Conservation (phyloP, 2,797 vertebrate species). For the Tachyglossus aculeatus region DNA sequence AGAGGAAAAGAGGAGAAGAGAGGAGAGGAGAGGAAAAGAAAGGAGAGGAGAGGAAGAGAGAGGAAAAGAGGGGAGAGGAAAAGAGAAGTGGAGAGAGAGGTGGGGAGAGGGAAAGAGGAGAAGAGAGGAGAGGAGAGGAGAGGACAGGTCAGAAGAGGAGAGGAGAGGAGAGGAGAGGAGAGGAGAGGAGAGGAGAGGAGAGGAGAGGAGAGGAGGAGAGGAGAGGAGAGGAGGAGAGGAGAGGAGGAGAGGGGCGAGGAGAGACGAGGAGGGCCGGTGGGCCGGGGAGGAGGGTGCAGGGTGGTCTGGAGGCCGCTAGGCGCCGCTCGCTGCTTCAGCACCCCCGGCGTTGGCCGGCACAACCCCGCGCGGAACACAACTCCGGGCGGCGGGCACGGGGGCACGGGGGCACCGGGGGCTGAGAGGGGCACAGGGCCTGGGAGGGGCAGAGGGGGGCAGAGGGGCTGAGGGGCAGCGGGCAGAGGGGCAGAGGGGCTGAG, state of each 20-base stretch:
- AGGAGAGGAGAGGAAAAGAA: too few relatives aligned
- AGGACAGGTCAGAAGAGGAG: not conserved
- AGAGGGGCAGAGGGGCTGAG: rapidly evolving
- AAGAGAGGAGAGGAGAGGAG: not conserved
- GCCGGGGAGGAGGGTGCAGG: not conserved
- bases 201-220: not conserved
- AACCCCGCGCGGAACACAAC: too few relatives aligned
- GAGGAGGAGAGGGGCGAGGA: not conserved
- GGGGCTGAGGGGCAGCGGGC: too few relatives aligned
- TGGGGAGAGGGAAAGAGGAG: rapidly evolving
- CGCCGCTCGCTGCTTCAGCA: too few relatives aligned
- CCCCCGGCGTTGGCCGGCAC: too few relatives aligned
- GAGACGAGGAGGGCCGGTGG: not conserved
- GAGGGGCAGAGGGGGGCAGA: not conserved
- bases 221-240: not conserved
- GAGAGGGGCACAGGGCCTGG: rapidly evolving
- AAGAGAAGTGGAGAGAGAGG: too few relatives aligned
- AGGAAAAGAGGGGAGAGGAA: rapidly evolving
- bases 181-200: not conserved
- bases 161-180: not conserved
- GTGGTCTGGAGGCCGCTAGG: too few relatives aligned
- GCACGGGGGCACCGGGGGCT: conserved; percentile 8
- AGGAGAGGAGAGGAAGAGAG: rapidly evolving
- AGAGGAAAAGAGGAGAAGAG: not conserved
- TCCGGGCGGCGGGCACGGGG: too few relatives aligned